Evolutionary conservation across 2,888 invertebrate genomes (phyloP).

Genomic region (Brachyptera risi): DNA sequence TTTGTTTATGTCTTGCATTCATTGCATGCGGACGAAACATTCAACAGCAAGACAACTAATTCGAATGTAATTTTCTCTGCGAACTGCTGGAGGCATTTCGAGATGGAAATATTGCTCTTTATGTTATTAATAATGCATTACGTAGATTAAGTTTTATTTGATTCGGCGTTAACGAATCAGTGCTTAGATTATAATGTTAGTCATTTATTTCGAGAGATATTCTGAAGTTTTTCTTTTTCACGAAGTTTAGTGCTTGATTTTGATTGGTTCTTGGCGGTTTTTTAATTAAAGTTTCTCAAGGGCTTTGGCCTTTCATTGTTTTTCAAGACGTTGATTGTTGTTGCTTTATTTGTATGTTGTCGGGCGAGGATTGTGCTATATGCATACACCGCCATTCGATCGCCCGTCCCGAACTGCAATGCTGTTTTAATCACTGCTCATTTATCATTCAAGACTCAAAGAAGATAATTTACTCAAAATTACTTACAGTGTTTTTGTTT

Average conservation of each 20-base stretch:
- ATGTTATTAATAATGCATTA: constrained; percentile 15
- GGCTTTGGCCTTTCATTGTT: constrained; percentile 7
- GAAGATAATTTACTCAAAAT: constrained; percentile 4
- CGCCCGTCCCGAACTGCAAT: no score
- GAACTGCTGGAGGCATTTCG: constrained; percentile 7
- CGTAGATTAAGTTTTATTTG: neutral
- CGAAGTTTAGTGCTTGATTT: neutral
- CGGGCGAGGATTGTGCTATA: no score
- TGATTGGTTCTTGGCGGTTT: neutral
- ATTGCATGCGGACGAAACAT: no score
- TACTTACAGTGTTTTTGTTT: neutral
- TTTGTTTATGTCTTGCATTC: no score
- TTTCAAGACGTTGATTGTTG: neutral
- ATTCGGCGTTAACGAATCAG: constrained; percentile 12
- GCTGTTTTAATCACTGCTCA: constrained; percentile 12
- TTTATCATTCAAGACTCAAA: neutral
- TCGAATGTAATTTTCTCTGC: constrained; percentile 3
- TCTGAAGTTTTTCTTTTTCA: neutral
- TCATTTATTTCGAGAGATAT: constrained; percentile 14
- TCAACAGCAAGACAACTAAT: constrained; percentile 1
- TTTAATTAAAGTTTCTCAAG: constrained; percentile 2
- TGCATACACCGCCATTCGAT: no score
- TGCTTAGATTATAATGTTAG: neutral
- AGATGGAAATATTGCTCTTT: neutral
- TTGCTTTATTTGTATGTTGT: neutral